Conservation (phyloP, 2,113 vertebrate species). For the Burhinus oedicnemus region DNA sequence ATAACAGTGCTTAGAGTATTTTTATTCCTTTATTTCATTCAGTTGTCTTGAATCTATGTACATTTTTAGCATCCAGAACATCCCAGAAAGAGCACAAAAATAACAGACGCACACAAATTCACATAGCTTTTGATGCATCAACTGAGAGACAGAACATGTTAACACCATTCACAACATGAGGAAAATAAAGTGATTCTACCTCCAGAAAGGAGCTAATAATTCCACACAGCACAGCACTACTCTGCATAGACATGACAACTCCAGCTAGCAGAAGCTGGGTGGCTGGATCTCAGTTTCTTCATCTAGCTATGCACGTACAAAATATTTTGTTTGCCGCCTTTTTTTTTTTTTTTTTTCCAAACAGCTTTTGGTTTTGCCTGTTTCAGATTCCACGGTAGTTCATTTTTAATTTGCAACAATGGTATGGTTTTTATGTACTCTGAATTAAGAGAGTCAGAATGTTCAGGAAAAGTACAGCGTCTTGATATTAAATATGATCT, state of each 20-base stretch:
- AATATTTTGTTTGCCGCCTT: background rate
- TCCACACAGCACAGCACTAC: background rate
- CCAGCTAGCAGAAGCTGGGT: background rate
- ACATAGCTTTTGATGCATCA: background rate
- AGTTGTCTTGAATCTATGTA: background rate
- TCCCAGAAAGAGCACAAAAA: background rate
- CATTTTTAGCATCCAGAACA: background rate
- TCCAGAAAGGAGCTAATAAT: background rate
- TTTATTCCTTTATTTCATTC: background rate
- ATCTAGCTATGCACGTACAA: background rate
- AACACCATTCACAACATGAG: fast-evolving
- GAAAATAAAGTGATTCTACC: background rate
- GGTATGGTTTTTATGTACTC: background rate
- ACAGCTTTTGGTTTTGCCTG: background rate
- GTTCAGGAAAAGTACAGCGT: background rate
- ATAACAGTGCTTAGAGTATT: background rate
- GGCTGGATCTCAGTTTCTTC: background rate
- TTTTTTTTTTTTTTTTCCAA: background rate
- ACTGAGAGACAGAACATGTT: background rate
- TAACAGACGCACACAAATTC: background rate
- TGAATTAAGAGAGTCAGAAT: background rate
- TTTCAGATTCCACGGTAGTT: background rate
- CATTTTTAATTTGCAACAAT: background rate
- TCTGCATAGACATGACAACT: background rate
- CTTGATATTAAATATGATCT: background rate